Conservation (phyloP, 2,113 vertebrate genomes). For the Bos taurus region DNA sequence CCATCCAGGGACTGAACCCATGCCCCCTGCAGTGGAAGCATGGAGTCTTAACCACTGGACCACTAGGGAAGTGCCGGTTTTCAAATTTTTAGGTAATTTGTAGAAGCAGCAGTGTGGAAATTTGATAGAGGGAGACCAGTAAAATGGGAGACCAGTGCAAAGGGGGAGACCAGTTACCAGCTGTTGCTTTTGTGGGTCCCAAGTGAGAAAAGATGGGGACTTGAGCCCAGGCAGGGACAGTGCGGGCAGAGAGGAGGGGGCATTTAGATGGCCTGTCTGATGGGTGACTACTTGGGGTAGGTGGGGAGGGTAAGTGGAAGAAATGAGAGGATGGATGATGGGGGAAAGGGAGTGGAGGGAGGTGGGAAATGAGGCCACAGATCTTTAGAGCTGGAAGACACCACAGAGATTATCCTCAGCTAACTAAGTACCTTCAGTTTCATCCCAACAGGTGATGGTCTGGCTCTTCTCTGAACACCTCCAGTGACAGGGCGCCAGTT, state of each 20-base stretch:
- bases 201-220: background rate
- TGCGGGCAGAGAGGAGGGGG: background rate
- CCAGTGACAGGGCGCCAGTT: background rate
- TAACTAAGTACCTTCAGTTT: background rate
- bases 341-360: background rate
- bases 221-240: background rate
- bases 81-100: background rate
- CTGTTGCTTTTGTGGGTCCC: background rate
- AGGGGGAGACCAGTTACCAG: background rate
- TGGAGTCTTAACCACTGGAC: background rate
- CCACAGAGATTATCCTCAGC: background rate
- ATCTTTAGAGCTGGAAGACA: background rate
- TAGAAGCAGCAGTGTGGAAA: background rate
- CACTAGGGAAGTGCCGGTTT: background rate
- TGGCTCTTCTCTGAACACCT: background rate
- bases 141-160: background rate
- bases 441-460: background rate
- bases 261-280: background rate
- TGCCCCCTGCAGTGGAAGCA: background rate
- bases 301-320: background rate
- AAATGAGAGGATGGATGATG: background rate
- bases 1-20: background rate
- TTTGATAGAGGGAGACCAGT: background rate
- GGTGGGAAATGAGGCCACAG: background rate
- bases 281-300: background rate